phyloP scores from a whole-genome alignment of 2,797 vertebrate species.

The Holocentrus rufus region DNA sequence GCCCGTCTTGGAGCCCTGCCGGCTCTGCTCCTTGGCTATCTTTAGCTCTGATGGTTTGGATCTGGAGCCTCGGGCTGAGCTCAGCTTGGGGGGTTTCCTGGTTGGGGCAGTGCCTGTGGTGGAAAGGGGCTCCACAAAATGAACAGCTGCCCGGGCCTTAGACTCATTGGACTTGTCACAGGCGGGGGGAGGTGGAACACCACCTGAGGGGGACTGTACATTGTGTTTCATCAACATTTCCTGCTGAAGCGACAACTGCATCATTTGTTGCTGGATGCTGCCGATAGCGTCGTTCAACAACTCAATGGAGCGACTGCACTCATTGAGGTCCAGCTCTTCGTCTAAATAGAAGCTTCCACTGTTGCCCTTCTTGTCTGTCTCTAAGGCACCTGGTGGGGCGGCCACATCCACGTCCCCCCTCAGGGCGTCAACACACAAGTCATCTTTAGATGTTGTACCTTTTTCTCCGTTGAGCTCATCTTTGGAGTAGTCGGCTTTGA shows the following conservation, averaged over 20 bases:
- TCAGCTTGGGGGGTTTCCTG: constrained; percentile 88
- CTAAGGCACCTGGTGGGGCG: constrained; percentile 73
- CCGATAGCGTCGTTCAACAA: constrained; percentile 93
- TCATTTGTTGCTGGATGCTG: constrained; percentile 91
- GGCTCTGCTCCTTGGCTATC: constrained; percentile 85
- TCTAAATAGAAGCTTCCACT: constrained; percentile 84
- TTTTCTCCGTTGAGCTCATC: constrained; percentile 79
- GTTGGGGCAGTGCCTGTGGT: constrained; percentile 73
- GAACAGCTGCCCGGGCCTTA: constrained; percentile 82
- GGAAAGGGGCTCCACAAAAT: constrained; percentile 87
- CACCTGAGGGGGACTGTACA: constrained; percentile 80
- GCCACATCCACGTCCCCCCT: constrained; percentile 55
- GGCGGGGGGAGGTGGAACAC: constrained; percentile 47
- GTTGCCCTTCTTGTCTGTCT: constrained; percentile 77
- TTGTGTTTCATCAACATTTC: constrained; percentile 94
- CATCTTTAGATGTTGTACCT: constrained; percentile 81
- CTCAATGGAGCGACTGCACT: constrained; percentile 95
- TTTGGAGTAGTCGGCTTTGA: constrained; percentile 81
- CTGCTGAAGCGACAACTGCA: constrained; percentile 89
- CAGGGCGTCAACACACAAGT: constrained; percentile 77
- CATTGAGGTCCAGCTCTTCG: constrained; percentile 89
- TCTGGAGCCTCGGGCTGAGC: constrained; percentile 83
- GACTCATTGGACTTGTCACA: constrained; percentile 81
- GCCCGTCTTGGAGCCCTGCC: constrained; percentile 81
- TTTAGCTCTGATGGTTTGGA: constrained; percentile 89